Percentiles rank a stretch among this genome's conserved stretches.
Conservation (phyloP, 2,888 invertebrate genomes). For the Drosophila imparisetae region DNA sequence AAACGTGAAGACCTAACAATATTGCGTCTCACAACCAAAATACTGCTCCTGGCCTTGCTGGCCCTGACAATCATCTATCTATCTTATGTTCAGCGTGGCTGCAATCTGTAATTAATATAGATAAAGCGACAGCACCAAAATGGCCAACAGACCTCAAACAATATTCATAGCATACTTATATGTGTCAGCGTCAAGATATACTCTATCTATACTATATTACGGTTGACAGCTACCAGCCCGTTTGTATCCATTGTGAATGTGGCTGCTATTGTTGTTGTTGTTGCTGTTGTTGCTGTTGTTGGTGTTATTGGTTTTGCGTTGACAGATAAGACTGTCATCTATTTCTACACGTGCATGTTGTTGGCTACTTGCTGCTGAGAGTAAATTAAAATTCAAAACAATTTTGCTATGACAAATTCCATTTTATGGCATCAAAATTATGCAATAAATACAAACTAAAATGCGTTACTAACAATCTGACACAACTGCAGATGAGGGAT, state of each 20-base stretch:
- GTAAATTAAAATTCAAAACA: slow-evolving; percentile 77
- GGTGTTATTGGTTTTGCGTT: slow-evolving; percentile 18
- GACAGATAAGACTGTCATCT: slow-evolving; percentile 42
- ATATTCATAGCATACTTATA: slow-evolving; percentile 53
- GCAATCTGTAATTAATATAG: slow-evolving; percentile 64
- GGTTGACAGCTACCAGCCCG: slow-evolving; percentile 34
- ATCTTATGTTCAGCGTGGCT: slow-evolving; percentile 14
- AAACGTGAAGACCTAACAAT: slow-evolving; percentile 2
- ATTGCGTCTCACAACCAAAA: neutral
- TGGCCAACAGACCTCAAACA: slow-evolving; percentile 12
- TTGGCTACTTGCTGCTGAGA: slow-evolving; percentile 31
- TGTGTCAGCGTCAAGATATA: slow-evolving; percentile 30
- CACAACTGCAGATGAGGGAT: slow-evolving; percentile 32
- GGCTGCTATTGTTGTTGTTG: slow-evolving; percentile 2
- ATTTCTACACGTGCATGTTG: neutral
- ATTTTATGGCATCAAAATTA: slow-evolving; percentile 72
- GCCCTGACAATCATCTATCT: neutral
- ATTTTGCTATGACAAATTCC: slow-evolving; percentile 67
- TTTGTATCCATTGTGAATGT: slow-evolving; percentile 39
- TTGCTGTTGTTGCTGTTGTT: slow-evolving; percentile 16
- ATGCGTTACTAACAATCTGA: slow-evolving; percentile 68
- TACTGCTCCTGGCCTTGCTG: neutral
- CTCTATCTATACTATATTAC: slow-evolving; percentile 35
- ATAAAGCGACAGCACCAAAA: slow-evolving; percentile 25
- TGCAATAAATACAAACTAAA: slow-evolving; percentile 75